A percentile compares a stretch with the other conserved stretches of the same genome.
These are phyloP conservation scores for Lasioglossum lativentre DNA, from an alignment of 2,888 invertebrate species.

Conservation along the genomic window DNA sequence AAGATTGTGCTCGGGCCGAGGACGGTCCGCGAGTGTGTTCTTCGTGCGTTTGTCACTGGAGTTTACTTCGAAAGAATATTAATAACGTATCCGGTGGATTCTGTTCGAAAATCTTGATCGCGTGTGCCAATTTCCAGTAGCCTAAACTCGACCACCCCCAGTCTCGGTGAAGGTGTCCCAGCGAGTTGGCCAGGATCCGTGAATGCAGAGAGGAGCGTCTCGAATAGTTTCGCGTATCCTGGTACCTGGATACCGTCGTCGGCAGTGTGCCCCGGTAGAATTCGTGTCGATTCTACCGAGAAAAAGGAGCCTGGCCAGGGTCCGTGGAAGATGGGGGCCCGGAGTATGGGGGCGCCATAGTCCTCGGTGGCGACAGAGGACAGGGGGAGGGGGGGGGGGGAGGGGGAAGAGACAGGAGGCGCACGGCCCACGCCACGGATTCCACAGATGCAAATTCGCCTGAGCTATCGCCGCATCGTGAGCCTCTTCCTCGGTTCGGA, in stretches of 20 bases:
- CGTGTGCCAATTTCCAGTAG: not conserved
- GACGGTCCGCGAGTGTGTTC: not conserved
- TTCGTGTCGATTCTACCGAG: constrained; percentile 58
- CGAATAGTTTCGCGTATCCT: constrained; percentile 50
- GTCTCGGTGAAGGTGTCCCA: not conserved
- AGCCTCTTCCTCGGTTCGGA: constrained; percentile 65
- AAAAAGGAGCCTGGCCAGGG: constrained; percentile 29
- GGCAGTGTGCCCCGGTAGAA: constrained; percentile 55
- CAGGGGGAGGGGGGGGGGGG: not conserved
- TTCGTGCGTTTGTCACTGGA: not conserved
- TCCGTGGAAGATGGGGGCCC: not conserved
- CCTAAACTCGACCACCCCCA: not conserved
- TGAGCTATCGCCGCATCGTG: constrained; percentile 83
- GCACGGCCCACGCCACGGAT: constrained; percentile 80
- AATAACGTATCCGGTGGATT: too few relatives aligned
- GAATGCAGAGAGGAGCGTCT: constrained; percentile 2
- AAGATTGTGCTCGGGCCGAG: too few relatives aligned
- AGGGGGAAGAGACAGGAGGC: constrained; percentile 49
- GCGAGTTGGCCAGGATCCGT: not conserved
- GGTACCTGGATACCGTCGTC: constrained; percentile 54
- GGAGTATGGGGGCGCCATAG: constrained; percentile 6
- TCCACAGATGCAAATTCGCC: constrained; percentile 84
- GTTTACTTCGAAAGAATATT: too few relatives aligned
- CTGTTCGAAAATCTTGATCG: too few relatives aligned
- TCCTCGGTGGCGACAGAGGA: constrained; percentile 19